Evolutionary conservation across 2,888 invertebrate genomes (phyloP), one percentile per base, ranked within the genome.

Genomic region (Meta bourneti): DNA sequence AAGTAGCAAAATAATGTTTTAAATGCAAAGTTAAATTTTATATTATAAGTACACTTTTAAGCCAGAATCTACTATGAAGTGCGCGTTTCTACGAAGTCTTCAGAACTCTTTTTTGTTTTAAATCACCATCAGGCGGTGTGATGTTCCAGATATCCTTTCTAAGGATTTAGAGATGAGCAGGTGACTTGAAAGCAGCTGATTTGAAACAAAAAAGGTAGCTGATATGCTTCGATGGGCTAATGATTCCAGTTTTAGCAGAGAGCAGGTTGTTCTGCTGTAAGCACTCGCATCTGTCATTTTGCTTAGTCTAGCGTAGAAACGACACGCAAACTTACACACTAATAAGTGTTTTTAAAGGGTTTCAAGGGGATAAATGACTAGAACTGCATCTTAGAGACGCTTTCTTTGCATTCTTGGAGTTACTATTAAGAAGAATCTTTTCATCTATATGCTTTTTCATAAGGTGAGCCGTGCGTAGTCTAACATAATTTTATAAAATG

Each of bases 241-340:
- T 34, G 61, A 84, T 5, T 49, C 13, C 54, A 81, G 72, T 20
- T 75, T 20, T 13, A 75, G 71, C 48, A 8, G 20, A 19, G 54
- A 75, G 48, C 34, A 75, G n/a, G 54, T 20, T 54, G 19, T 49
- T 6, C 7, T 19, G 72, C 51, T 20, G 20, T 54, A 13, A 79
- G 11, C 20, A 79, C 79, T 19, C 8, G 48, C 82, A 82, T 70
- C 71, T 84, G 74, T 75, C 75, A 75, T 84, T 84, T 61, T 75
- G 74, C 84, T 84, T 61, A 20, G 61, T 61, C 34, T 75, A 75
- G 84, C 84, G 61, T 75, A 48, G 34, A 75, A 16, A 19, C n/a
- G 84, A 84, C 75, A 75, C 84, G 84, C 84, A 74, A 75, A 48
- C 19, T 74, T 84, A 61, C 34, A 6, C 20, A 11, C 54, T 48